These are phyloP conservation scores for Rotaria macrura DNA, from an alignment of 2,888 invertebrate species.

Conservation along the genomic window DNA sequence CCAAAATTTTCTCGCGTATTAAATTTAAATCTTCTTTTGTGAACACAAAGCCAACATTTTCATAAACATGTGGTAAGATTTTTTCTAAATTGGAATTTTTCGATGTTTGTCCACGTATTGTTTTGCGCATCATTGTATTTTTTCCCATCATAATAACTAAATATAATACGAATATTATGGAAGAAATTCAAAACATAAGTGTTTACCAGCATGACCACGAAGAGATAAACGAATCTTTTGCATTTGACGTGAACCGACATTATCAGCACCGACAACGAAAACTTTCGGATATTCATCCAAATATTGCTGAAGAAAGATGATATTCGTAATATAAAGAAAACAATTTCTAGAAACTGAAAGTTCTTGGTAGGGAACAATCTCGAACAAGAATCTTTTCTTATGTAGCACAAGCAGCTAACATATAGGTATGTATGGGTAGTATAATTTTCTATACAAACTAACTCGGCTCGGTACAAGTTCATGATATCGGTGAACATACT, in stretches of 20 bases:
- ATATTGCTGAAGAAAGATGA: slow-evolving; percentile 60
- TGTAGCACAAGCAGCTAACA: no score
- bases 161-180: not conserved
- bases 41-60: slow-evolving; percentile 97
- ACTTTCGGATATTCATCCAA: slow-evolving; percentile 96
- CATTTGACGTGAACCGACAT: slow-evolving; percentile 98
- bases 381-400: no score
- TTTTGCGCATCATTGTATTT: slow-evolving; percentile 99
- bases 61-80: slow-evolving; percentile 81
- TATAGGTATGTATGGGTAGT: no score
- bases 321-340: no score
- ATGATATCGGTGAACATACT: no score
- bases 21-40: slow-evolving; percentile 87
- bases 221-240: slow-evolving; percentile 93
- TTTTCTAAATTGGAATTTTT: slow-evolving; percentile 85
- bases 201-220: slow-evolving; percentile 60
- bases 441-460: no score
- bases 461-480: no score
- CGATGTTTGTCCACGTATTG: slow-evolving; percentile 89
- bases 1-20: slow-evolving; percentile 75
- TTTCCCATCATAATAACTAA: slow-evolving; percentile 76
- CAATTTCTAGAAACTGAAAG: no score
- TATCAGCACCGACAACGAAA: slow-evolving; percentile 98
- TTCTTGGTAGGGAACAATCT: no score
- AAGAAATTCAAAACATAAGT: not conserved